A percentile compares a stretch with the other conserved stretches of the same genome.
Evolutionary conservation across 2,888 invertebrate species (phyloP).

Genomic region (Eristalis tenax): DNA sequence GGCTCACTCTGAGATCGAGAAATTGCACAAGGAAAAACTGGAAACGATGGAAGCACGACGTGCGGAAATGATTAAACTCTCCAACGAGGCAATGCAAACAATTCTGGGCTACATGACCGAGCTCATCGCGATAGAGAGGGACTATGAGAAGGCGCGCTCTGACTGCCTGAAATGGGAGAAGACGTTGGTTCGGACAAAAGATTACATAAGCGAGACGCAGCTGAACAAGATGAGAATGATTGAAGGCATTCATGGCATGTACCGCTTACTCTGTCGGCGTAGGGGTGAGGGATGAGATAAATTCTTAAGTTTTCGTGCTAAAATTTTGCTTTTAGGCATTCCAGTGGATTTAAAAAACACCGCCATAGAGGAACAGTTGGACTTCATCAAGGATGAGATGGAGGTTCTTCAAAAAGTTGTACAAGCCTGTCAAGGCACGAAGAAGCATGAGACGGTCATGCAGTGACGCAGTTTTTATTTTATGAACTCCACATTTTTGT

Average conservation of each 20-base stretch:
- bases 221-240: constrained; percentile 75
- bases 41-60: constrained; percentile 79
- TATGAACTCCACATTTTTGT: too few relatives aligned
- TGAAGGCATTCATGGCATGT: constrained; percentile 78
- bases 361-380: constrained; percentile 75
- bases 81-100: constrained; percentile 78
- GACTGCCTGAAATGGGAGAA: constrained; percentile 80
- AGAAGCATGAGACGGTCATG: background rate
- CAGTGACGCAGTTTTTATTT: background rate
- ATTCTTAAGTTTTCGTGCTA: background rate
- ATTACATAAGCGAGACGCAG: constrained; percentile 73
- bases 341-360: constrained; percentile 18
- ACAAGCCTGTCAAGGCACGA: constrained; percentile 70
- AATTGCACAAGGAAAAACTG: constrained; percentile 76
- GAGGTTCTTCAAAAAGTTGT: constrained; percentile 77
- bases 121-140: constrained; percentile 77
- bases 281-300: constrained; percentile 7
- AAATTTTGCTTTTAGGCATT: background rate
- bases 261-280: constrained; percentile 75
- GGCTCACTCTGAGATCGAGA: constrained; percentile 79
- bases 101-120: constrained; percentile 79
- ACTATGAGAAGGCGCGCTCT: constrained; percentile 76
- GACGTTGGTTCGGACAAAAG: constrained; percentile 77
- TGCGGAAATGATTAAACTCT: constrained; percentile 78
- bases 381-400: constrained; percentile 78